Base-by-base conservation (phyloP, 1,140 invertebrate species). In the Tetraneura akinire region DNA sequence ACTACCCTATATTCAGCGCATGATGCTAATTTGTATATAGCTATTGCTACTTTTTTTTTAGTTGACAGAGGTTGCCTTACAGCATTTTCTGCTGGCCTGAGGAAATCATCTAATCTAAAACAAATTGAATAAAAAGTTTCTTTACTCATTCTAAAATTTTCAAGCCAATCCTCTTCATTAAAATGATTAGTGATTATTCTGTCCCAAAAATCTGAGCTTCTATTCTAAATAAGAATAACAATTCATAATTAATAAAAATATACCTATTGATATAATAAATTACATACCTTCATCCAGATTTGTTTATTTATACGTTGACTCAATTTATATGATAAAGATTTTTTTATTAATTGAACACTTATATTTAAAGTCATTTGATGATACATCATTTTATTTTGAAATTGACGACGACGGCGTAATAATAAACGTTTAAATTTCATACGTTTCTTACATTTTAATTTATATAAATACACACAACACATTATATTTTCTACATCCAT, bases 21-120 rank as follows among this genome's bases (percentile, higher is more conserved):
- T 60, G 55, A 60, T 60, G 57, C 26, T 23, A 60, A 29, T 60
- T 60, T 60, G 26, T 60, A 60, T 14, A 60, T 5, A 60, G 57
- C 23, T 26, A 60, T 60, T 26, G 57, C 57, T 2, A 60, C 57
- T 29, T 60, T 60, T 60, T 60, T 60, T 13, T 60, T 23, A 5
- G 29, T 14, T 18, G 23, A 26, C 57, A 29, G 16, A 3, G 57
- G 57, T 60, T 60, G 57, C 26, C 26, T 11, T 29, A 60, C 57
- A 60, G 57, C 57, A 60, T 60, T 60, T 60, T 60, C 21, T 26
- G 57, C 26, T 60, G 57, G 26, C 29, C 13, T 60, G 18, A 60
- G 57, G 29, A 60, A 29, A 60, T 60, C 23, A 60, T 16, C 29
- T 23, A 60, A 29, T 23, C 29, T 60, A 23, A 60, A 60, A 60